These are phyloP conservation scores for Etheostoma nigrum DNA, from an alignment of 2,797 vertebrate genomes.

Conservation along the genomic window DNA sequence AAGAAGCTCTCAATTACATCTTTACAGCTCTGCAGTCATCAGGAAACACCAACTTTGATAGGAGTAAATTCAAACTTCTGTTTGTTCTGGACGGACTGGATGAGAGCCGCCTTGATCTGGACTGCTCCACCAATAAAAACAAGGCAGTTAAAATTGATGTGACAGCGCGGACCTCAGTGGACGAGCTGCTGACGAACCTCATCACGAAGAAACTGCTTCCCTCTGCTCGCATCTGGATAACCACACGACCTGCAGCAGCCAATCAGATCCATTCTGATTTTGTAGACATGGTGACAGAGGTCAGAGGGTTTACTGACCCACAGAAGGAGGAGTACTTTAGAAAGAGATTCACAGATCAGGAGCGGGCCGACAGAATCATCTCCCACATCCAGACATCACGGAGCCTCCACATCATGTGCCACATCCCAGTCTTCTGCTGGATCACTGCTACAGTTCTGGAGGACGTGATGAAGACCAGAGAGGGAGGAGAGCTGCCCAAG, in stretches of 20 bases:
- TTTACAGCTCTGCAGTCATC: constrained; percentile 37
- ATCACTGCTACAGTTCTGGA: constrained; percentile 50
- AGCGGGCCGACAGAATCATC: constrained; percentile 22
- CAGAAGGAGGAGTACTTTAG: constrained; percentile 38
- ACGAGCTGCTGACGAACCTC: constrained; percentile 39
- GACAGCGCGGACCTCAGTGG: not conserved
- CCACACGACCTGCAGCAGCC: constrained; percentile 38
- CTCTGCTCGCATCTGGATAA: constrained; percentile 31
- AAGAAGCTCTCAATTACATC: constrained; percentile 36
- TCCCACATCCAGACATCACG: constrained; percentile 32
- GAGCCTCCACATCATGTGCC: constrained; percentile 12
- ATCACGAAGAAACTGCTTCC: constrained; percentile 29
- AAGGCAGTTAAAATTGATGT: not conserved
- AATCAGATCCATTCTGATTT: constrained; percentile 32
- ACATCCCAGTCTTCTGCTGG: constrained; percentile 62
- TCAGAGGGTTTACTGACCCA: constrained; percentile 39
- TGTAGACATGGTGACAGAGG: constrained; percentile 19
- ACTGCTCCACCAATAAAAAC: constrained; percentile 6
- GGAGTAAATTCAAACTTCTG: not conserved
- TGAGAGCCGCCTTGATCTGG: constrained; percentile 37
- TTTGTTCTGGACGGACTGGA: constrained; percentile 58
- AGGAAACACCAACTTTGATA: constrained; percentile 33
- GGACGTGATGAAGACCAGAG: constrained; percentile 13
- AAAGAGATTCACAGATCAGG: constrained; percentile 20
- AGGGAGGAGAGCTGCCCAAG: constrained; percentile 43